These are phyloP conservation scores for Taxidea taxus DNA, from an alignment of 2,113 vertebrate genomes.

Conservation along the genomic window DNA sequence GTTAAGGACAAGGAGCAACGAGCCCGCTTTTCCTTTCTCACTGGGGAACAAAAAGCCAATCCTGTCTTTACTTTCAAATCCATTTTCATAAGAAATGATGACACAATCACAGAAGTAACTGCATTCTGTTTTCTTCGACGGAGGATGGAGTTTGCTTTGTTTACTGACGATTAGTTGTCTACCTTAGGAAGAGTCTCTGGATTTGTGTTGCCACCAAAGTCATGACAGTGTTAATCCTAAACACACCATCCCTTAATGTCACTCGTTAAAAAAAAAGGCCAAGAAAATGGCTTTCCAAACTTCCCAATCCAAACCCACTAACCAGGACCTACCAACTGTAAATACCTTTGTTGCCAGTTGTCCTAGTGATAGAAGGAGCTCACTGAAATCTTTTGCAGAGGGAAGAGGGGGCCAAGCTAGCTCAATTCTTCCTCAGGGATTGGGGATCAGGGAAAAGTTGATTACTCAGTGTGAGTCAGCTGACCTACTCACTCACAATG, in stretches of 20 bases:
- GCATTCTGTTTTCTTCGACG: constrained; percentile 68
- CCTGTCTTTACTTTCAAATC: constrained; percentile 73
- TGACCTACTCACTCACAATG: constrained; percentile 48
- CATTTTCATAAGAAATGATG: constrained; percentile 73
- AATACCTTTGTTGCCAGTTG: constrained; percentile 28
- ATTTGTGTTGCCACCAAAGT: background rate
- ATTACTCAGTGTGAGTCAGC: constrained; percentile 47
- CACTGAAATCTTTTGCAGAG: constrained; percentile 2
- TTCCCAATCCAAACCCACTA: background rate
- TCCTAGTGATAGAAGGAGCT: constrained; percentile 50
- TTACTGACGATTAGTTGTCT: constrained; percentile 36
- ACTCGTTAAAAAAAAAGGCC: background rate
- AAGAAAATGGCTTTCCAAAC: constrained; percentile 35
- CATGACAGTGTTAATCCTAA: background rate
- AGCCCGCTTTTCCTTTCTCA: constrained; percentile 72
- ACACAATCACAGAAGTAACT: constrained; percentile 62
- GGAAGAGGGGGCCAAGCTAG: constrained; percentile 20
- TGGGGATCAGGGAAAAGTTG: constrained; percentile 58
- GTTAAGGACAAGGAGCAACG: constrained; percentile 26
- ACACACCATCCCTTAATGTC: background rate
- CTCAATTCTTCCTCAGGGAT: constrained; percentile 55
- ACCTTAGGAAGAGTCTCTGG: constrained; percentile 9
- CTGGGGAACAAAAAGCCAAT: constrained; percentile 47
- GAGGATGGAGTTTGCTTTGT: background rate
- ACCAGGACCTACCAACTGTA: background rate